These are phyloP conservation scores for Drosophila lowei DNA, from an alignment of 1,140 invertebrate species.

Conservation along the genomic window DNA sequence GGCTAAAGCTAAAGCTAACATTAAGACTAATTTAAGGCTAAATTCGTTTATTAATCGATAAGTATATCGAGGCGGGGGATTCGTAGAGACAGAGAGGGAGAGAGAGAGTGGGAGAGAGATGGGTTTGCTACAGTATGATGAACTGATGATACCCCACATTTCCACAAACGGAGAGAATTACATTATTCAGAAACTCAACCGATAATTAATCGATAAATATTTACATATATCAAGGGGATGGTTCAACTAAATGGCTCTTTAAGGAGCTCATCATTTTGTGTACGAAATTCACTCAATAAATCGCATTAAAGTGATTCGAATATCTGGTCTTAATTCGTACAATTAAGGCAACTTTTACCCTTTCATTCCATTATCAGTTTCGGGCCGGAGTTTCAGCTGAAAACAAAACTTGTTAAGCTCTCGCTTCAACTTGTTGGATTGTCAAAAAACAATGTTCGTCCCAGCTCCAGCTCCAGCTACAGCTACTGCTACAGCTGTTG, in stretches of 20 bases:
- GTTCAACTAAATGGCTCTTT: no score
- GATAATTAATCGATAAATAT: no score
- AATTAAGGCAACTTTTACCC: slow-evolving; percentile 26
- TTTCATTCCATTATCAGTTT: slow-evolving; percentile 40
- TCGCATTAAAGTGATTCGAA: slow-evolving; percentile 10
- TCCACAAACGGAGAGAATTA: no score
- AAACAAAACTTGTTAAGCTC: slow-evolving; percentile 50
- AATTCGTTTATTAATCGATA: background rate
- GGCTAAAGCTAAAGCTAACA: slow-evolving; percentile 13
- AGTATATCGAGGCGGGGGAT: no score
- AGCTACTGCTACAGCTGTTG: slow-evolving; percentile 18
- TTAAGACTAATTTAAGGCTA: slow-evolving; percentile 5
- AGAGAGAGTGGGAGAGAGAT: no score
- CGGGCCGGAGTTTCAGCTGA: slow-evolving; percentile 11
- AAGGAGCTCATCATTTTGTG: background rate
- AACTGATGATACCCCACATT: no score
- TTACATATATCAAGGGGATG: no score
- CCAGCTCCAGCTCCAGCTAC: no score
- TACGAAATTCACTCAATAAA: slow-evolving; percentile 4
- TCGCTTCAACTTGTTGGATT: slow-evolving; percentile 48
- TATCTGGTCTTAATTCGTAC: slow-evolving; percentile 12
- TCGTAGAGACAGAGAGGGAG: no score
- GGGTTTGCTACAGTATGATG: no score
- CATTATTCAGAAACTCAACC: no score
- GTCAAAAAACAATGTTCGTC: slow-evolving; percentile 44